Base-by-base conservation (phyloP, 2,797 vertebrate genomes). In the Coccyzus lansbergi region DNA sequence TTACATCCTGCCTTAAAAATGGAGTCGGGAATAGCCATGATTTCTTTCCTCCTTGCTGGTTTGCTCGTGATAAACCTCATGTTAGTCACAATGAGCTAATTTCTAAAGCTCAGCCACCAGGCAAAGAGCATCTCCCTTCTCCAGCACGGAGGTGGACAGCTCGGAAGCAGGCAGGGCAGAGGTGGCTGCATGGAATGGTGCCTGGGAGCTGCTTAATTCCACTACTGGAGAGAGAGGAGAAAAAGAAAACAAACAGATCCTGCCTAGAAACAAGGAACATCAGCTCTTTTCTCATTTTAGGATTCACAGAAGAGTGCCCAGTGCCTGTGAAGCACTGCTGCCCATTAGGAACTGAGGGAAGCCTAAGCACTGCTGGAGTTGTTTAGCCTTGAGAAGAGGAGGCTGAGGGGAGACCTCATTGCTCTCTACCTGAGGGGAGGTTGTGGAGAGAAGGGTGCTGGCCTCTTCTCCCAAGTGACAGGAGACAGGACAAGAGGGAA, bases 251-350 rank as follows among this genome's bases (percentile, higher is more conserved):
- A 16, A 69, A 34, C 15, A 14, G 42, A 40, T 56, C 44, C 58
- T 0, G 1, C 8, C 67, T 6, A n/a, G 58, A 7, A 24, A 11
- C 9, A 12, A 17, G 55, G 33, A 62, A 17, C 31, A 5, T 3
- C 33, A 38, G 24, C 52, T 33, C 53, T 36, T 11, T 10, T 5
- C 28, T 31, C 56, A 7, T 9, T 58, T 44, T 1, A 9, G 40
- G 56, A n/a, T 44, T 10, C 40, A 6, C 14, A 1, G 3, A 22
- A 4, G 18, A 29, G 49, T 2, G 17, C 3, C 3, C 3, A 7
- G 56, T 6, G 38, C 33, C 70, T 12, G 49, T 2, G 51, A 26
- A 51, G 42, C 52, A 10, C 19, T 2, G 36, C 46, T 52, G 76
- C 33, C 21, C 6, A 24, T 10, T 7, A 7, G 48, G 63, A 67